Percentiles rank a stretch among this genome's conserved stretches.
phyloP scores from a whole-genome alignment of 2,113 vertebrate species.

The Lepus timidus region DNA sequence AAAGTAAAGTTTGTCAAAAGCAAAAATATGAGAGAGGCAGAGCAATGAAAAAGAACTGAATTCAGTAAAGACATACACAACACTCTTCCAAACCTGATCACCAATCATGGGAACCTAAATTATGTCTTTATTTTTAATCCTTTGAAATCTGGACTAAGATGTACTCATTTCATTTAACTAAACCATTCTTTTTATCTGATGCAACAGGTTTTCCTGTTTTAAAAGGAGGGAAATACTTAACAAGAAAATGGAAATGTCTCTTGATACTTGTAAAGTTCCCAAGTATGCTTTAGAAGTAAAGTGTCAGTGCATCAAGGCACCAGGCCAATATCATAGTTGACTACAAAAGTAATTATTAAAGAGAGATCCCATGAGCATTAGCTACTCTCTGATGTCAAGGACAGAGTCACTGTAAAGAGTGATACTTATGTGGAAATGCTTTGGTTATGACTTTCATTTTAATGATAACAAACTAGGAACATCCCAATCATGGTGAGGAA shows the following conservation, averaged over 20 bases:
- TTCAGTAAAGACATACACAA: neutral
- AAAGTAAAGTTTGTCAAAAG: slow-evolving; percentile 36
- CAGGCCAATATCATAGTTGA: neutral
- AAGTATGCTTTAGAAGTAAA: slow-evolving; percentile 48
- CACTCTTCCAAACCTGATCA: neutral
- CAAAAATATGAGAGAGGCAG: slow-evolving; percentile 15
- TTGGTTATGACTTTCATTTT: neutral
- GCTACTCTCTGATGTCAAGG: neutral
- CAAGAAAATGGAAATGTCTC: neutral
- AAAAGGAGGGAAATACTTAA: slow-evolving; percentile 48
- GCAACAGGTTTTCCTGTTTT: slow-evolving; percentile 21
- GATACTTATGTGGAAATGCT: neutral
- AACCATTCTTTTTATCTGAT: slow-evolving; percentile 22
- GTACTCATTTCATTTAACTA: slow-evolving; percentile 38
- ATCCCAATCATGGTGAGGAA: slow-evolving; percentile 6
- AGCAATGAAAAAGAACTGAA: neutral
- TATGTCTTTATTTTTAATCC: neutral
- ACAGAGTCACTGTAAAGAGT: neutral
- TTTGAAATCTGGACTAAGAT: slow-evolving; percentile 42
- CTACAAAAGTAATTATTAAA: slow-evolving; percentile 15
- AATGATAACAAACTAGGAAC: neutral
- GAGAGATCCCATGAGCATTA: neutral
- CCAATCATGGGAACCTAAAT: neutral
- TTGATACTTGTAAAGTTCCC: slow-evolving; percentile 1
- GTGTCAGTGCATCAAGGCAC: neutral